Base-by-base conservation (phyloP, 1,140 invertebrate genomes). In the Solenopsis invicta region DNA sequence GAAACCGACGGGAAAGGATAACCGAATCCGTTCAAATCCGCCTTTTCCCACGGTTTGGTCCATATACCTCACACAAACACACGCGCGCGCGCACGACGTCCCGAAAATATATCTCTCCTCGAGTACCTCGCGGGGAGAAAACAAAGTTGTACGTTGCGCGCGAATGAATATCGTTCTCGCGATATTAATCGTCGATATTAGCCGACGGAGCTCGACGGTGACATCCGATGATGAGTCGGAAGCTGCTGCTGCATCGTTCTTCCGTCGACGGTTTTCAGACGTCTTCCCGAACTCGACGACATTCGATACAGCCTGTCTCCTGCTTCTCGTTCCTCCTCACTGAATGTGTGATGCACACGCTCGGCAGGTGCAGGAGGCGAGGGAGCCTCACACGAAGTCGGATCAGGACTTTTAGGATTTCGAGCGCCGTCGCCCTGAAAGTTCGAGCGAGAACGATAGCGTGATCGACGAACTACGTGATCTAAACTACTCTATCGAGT, bases 221-320 rank as follows among this genome's bases (percentile, higher is more conserved):
- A 86, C 52, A 67, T 41, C n/a, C 61, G 50, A 21, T 52, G 48
- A 50, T 24, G 50, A 34, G 64, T 69, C 21, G 52, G 76, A 41
- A 59, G 37, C 77, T 61, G 76, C 77, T 61, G 76, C 85, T 52
- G 34, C 66, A 29, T 86, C 16, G 29, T 86, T 21, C 75, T 82
- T 80, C 77, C 52, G 24, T n/a, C 24, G 50, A 69, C 16, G 64
- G 21, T 86, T 80, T 37, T 80, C 75, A 59, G n/a, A 21, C 62
- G 37, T 62, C 64, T 81, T 86, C 29, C 45, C 29, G 29, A 67
- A 8, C 81, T 61, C 37, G 50, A 80, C 84, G 84, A 86, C 80
- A 84, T 84, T 66, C 84, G 76, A 80, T 52, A 85, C 37, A 66
- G 61, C 34, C 50, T 29, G 64, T 50, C 9, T 45, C 41, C 52